A percentile compares a stretch with the other conserved stretches of the same genome.
phyloP scores from a whole-genome alignment of 2,797 vertebrate genomes.

The Poecilia picta region DNA sequence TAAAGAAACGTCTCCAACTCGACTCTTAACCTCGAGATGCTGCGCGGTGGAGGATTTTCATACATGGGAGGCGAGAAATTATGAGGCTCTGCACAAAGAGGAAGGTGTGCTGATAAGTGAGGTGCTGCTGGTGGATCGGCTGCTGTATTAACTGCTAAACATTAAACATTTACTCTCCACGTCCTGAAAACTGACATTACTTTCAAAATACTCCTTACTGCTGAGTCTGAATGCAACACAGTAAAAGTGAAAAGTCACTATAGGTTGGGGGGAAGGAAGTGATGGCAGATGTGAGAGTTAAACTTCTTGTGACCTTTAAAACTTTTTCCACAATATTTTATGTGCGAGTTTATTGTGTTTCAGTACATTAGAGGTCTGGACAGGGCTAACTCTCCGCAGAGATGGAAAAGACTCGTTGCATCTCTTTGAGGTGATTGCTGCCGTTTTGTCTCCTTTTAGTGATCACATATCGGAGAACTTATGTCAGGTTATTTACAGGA shows the following conservation, averaged over 20 bases:
- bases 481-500: background rate
- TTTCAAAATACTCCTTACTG: slow-evolving; percentile 4
- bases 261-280: background rate
- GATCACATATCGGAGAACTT: background rate
- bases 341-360: background rate
- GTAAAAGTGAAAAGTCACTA: background rate
- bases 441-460: too few relatives aligned
- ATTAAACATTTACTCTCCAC: slow-evolving; percentile 27
- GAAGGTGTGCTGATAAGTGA: slow-evolving; percentile 46
- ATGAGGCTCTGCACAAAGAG: slow-evolving; percentile 5
- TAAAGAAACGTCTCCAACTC: slow-evolving; percentile 1
- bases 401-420: too few relatives aligned
- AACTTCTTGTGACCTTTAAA: background rate
- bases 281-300: background rate
- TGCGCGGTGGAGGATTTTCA: slow-evolving; percentile 2
- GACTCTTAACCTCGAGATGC: background rate
- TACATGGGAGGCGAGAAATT: background rate
- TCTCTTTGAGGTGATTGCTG: too few relatives aligned
- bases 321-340: background rate
- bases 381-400: background rate
- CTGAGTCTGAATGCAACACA: slow-evolving; percentile 16
- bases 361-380: background rate
- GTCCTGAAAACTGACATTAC: slow-evolving; percentile 33
- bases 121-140: slow-evolving; percentile 44
- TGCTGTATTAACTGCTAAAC: slow-evolving; percentile 33